Conservation (phyloP, 2,888 invertebrate genomes). For the Trissonchulus latispiculum region DNA sequence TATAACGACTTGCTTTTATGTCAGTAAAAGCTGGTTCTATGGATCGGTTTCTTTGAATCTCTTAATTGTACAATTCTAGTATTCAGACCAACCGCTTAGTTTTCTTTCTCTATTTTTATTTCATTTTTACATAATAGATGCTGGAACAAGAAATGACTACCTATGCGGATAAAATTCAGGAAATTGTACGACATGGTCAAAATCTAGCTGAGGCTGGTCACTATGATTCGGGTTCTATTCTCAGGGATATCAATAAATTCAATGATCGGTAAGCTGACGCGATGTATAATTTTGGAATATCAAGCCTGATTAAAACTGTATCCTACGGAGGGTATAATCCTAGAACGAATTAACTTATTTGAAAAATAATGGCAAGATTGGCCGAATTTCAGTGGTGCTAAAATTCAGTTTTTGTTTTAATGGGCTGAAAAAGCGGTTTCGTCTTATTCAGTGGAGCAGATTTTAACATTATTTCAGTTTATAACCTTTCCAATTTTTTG, state of each 20-base stretch:
- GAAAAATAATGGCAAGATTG: too few species aligned
- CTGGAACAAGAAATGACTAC: constrained; percentile 72
- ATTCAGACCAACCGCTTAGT: constrained; percentile 4
- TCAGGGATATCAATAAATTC: constrained; percentile 63
- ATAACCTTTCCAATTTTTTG: neutral
- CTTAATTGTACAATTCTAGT: neutral
- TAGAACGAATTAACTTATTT: too few species aligned
- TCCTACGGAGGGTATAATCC: too few species aligned
- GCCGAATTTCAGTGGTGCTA: too few species aligned
- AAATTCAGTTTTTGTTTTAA: too few species aligned
- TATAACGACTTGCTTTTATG: too few species aligned
- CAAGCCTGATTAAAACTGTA: too few species aligned
- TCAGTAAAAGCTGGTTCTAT: too few species aligned
- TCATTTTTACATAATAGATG: constrained; percentile 46
- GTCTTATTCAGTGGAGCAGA: too few species aligned
- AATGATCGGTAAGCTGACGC: constrained; percentile 59
- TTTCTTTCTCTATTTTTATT: constrained; percentile 18
- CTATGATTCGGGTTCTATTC: constrained; percentile 79
- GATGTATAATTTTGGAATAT: too few species aligned
- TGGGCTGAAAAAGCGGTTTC: too few species aligned
- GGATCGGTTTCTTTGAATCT: constrained; percentile 16
- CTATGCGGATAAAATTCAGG: constrained; percentile 70
- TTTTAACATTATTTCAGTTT: neutral
- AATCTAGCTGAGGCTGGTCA: constrained; percentile 87
- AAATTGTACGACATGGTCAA: constrained; percentile 63